Evolutionary conservation across 2,888 invertebrate genomes (phyloP), one percentile per base, ranked within the genome.

Genomic region (Synanthedon andrenaeformis): DNA sequence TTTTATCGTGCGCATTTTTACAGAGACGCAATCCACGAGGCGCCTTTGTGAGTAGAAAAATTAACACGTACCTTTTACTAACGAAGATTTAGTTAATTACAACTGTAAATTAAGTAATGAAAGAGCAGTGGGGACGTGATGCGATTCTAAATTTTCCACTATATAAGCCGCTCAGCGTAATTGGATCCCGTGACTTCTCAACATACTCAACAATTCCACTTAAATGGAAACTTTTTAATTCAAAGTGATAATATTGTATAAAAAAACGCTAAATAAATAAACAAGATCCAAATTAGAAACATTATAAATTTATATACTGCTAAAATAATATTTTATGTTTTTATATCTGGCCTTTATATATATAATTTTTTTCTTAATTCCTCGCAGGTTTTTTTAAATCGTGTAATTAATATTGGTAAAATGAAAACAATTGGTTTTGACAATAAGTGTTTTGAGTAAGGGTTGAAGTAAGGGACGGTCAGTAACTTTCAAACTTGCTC

Each of bases 81-180:
- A 64, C 61, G 60, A 62, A 66, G 66, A 66, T 66, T 66, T 66
- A 66, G 60, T 66, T 65, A 65, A 68, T 66, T 66, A 62, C 65
- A 61, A 64, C 66, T 65, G 65, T 66, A 66, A 67, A 68, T 66
- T 65, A 68, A 65, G 64, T 64, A 64, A 66, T 66, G 67, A 66
- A 66, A 66, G 64, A 65, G 62, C 59, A 60, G 56, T 57, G 56
- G 53, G 52, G 53, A 59, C 66, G 67, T 68, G 66, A 66, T 56
- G 55, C 45, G 62, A 58, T 53, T 63, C 6, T 45, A 45, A 45
- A 45, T 45, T 45, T 14, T 45, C 45, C 45, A 45, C 45, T 45
- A 45, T 45, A 45, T 45, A n/a, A 45, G 45, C 45, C 45, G 45
- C 45, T 14, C 14, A 13, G 11, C 13, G n/a, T 45, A 45, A 45